Conservation (phyloP, 2,113 vertebrate genomes). For the Amazona vittata region DNA sequence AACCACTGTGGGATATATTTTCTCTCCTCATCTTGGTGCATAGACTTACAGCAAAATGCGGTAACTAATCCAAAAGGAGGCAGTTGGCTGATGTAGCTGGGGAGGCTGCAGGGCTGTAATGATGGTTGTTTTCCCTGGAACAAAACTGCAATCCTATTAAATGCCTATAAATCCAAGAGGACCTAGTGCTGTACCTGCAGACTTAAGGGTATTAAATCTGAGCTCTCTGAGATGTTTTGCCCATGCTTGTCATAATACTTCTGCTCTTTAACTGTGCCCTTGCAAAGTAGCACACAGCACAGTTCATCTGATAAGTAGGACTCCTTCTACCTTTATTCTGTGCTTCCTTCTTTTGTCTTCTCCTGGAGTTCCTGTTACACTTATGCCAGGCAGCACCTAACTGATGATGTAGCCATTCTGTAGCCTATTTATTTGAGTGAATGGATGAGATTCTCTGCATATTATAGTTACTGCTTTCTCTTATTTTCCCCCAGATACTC, state of each 20-base stretch:
- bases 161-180: not conserved
- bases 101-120: not conserved
- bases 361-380: not conserved
- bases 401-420: not conserved
- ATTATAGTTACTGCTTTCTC: not conserved
- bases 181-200: not conserved
- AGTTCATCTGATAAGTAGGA: not conserved
- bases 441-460: not conserved
- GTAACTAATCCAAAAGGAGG: not conserved
- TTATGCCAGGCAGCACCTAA: not conserved
- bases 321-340: not conserved
- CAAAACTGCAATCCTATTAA: not conserved
- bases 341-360: not conserved
- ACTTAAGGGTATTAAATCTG: not conserved
- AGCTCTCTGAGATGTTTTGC: fast-evolving
- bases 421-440: not conserved
- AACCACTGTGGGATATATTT: not conserved
- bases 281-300: not conserved
- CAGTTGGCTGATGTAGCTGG: not conserved
- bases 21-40: not conserved
- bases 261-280: not conserved
- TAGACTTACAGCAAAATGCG: not conserved
- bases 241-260: not conserved
- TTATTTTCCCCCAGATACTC: not conserved
- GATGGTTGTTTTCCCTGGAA: not conserved